A percentile compares a stretch with the other conserved stretches of the same genome.
Evolutionary conservation across 1,140 invertebrate species (phyloP).

Genomic region (Macrobrachium rosenbergii): DNA sequence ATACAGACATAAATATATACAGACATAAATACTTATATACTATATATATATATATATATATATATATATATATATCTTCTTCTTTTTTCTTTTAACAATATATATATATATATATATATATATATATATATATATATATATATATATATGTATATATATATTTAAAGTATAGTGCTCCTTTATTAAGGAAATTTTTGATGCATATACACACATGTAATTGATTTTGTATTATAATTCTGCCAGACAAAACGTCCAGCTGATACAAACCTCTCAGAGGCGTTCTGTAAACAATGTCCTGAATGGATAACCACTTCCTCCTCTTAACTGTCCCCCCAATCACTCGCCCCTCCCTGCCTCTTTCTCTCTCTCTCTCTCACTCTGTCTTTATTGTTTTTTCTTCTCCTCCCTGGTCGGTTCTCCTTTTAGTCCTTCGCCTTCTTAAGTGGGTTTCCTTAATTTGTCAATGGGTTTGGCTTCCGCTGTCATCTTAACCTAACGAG

Average conservation of each 20-base stretch:
- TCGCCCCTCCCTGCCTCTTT: neutral
- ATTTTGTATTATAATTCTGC: no score
- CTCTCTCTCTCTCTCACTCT: neutral
- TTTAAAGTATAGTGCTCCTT: no score
- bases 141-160: no score
- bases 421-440: neutral
- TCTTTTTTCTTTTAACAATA: no score
- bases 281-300: no score
- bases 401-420: neutral
- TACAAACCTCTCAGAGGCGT: no score
- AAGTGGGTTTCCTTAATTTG: constrained; percentile 54
- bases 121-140: neutral
- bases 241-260: no score
- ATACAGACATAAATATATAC: neutral
- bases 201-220: no score
- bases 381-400: neutral
- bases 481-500: constrained; percentile 48
- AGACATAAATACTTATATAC: neutral
- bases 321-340: neutral
- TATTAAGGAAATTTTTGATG: no score
- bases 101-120: no score
- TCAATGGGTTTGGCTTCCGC: constrained; percentile 58
- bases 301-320: neutral
- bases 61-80: neutral
- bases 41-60: constrained; percentile 12